phyloP scores from a whole-genome alignment of 1,140 invertebrate species.

The Penaeus japonicus region DNA sequence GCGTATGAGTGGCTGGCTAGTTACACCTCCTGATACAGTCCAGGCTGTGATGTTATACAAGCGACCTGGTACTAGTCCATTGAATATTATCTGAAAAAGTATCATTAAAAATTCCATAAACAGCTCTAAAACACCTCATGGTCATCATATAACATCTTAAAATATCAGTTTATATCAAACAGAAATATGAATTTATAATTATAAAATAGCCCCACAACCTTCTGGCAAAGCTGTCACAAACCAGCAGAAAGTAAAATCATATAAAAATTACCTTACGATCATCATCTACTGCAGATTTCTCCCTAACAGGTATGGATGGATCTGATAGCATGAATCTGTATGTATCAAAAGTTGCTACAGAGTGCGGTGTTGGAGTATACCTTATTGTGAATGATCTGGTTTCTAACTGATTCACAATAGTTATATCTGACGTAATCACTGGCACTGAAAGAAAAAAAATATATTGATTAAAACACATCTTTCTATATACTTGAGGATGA shows the following conservation, averaged over 20 bases:
- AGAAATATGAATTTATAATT: too few relatives aligned
- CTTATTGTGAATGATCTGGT: conserved; percentile 78
- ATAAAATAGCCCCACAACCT: too few relatives aligned
- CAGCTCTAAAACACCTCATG: too few relatives aligned
- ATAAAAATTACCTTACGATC: conserved; percentile 70
- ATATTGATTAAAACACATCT: too few relatives aligned
- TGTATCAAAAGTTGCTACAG: conserved; percentile 78
- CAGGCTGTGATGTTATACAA: conserved; percentile 92
- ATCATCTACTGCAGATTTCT: conserved; percentile 78
- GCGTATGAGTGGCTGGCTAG: conserved; percentile 81
- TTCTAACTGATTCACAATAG: conserved; percentile 79
- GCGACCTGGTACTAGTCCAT: conserved; percentile 76
- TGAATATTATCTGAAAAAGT: conserved; percentile 74
- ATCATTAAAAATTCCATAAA: neutral
- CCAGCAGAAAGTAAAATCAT: neutral
- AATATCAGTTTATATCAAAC: too few relatives aligned
- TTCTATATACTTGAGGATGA: too few relatives aligned
- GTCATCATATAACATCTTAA: too few relatives aligned
- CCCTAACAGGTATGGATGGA: conserved; percentile 71
- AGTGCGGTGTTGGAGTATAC: conserved; percentile 83
- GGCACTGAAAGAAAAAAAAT: conserved; percentile 70
- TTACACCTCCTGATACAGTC: conserved; percentile 85
- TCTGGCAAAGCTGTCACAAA: too few relatives aligned
- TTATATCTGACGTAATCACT: conserved; percentile 88
- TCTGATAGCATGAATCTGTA: conserved; percentile 79